Evolutionary conservation across 2,113 vertebrate species (phyloP), one percentile per base, ranked within the genome.

Genomic region (Mus musculus): DNA sequence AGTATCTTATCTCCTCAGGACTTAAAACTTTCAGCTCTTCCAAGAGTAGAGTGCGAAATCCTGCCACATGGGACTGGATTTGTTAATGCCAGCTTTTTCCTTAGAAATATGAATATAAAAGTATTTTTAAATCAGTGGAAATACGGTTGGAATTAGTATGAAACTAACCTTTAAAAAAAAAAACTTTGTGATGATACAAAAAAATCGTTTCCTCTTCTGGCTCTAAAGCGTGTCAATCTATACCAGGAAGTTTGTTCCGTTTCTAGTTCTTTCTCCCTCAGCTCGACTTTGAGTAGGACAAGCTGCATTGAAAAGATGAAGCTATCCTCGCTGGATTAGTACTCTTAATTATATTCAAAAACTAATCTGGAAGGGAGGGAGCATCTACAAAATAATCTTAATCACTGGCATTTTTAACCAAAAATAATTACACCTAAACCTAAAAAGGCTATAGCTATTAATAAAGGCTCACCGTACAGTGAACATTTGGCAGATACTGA

Each of bases 151-250:
- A 86, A 12, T 92, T 90, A 71, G n/a, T 75, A 65, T 96, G 78
- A 65, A 65, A 26, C 67, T 28, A 11, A 71, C 33, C 88, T 95
- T 93, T 96, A 52, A 52, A 42, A 42, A 42, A 42, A 91, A 94
- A 95, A 91, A 82, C 42, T 11, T 72, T 63, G 86, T 97, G 90
- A 94, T 96, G 95, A 87, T 97, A 95, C 46, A 97, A 97, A 59
- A 94, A 94, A 42, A 42, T 96, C 94, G 67, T 97, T 92, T 73
- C 2, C 84, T 97, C 90, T 92, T 97, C 90, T 97, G 96, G 97
- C 97, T 97, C 92, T 54, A 97, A 95, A 93, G 95, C 95, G 71
- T 96, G 95, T 96, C 95, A 96, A 88, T 96, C 72, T 97, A 73
- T 63, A 89, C 87, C 80, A 91, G 93, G 90, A 97, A 94, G 92